Conservation (phyloP, 2,113 vertebrate species). For the Laticauda colubrina region DNA sequence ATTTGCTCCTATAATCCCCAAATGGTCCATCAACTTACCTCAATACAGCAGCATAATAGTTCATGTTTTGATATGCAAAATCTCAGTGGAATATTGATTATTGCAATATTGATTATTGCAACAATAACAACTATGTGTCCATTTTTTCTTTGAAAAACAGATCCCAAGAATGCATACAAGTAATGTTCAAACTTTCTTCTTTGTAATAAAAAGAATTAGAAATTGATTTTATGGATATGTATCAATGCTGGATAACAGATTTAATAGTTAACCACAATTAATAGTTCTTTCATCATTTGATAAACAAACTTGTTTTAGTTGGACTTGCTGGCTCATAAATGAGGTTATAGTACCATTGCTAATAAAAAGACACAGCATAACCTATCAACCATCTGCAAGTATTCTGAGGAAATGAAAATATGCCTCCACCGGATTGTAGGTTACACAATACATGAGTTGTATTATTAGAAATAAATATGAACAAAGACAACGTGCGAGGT, state of each 20-base stretch:
- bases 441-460: neutral
- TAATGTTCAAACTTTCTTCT: neutral
- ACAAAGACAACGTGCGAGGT: slow-evolving; percentile 7
- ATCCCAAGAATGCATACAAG: neutral
- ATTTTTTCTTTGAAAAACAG: neutral
- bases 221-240: neutral
- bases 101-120: neutral
- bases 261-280: neutral
- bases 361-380: neutral
- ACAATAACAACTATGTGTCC: neutral
- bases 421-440: neutral
- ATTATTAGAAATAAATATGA: slow-evolving; percentile 3
- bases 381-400: neutral
- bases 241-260: neutral
- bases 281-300: neutral
- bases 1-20: neutral
- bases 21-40: neutral
- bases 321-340: neutral
- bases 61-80: neutral
- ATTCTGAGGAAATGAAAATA: neutral
- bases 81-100: neutral
- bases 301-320: neutral
- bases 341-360: neutral
- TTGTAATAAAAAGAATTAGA: neutral
- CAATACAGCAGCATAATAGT: neutral